Base-by-base conservation (phyloP, 2,797 vertebrate genomes). In the Tauraco hartlaubi region DNA sequence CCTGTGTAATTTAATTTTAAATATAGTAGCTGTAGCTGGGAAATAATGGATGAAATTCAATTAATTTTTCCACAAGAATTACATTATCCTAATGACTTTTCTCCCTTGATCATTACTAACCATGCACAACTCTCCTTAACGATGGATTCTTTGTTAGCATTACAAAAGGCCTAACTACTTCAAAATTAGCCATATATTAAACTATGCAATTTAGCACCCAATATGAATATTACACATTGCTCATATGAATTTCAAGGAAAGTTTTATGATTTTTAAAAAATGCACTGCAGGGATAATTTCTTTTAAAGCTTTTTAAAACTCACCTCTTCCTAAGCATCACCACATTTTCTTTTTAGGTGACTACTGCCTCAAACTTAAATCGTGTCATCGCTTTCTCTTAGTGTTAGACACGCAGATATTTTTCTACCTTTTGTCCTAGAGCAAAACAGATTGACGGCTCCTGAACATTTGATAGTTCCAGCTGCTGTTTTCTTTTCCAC, bases 51-150 rank as follows among this genome's bases (percentile, higher is more conserved):
- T 21, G 14, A 88, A 91, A 85, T 81, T 46, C 0, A 85, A 92
- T 93, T 85, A 91, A 54, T 87, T 91, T 92, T 89, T 68, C 68
- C 46, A 85, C 31, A 46, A 59, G 78, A 90, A 85, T 72, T 85
- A 41, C n/a, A 44, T 92, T 92, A 64, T 37, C 54, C 33, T 95
- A 91, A 92, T 80, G 66, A 59, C 61, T 91, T 71, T 90, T 66
- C 35, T 93, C n/a, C 31, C 46, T 41, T 63, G 46, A 54, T 85
- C 71, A 63, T 83, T 75, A 62, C 43, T 85, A 88, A 90, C 18
- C 28, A 85, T 33, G 43, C 37, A 29, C 62, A 86, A 55, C 58
- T 66, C 67, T 87, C 19, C 49, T 72, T 58, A 83, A 48, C 12
- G 11, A 72, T 64, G 61, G 19, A 61, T 76, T 52, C 74, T 67